phyloP scores from a whole-genome alignment of 23 tunicate species.

The Trididemnum miniatum region DNA sequence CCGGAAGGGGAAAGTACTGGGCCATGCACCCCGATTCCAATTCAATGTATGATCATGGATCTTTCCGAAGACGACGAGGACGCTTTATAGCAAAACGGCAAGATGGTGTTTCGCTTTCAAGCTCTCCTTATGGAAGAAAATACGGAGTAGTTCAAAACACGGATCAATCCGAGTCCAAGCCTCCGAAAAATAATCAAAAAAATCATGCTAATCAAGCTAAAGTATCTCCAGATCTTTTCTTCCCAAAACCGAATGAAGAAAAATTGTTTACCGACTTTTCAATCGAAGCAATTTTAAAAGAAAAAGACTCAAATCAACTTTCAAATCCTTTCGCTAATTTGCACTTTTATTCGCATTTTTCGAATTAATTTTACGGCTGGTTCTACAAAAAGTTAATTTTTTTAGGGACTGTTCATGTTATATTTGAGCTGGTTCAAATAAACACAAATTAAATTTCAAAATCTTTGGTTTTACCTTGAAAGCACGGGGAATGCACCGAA shows the following conservation, averaged over 20 bases:
- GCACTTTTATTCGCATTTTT: too few species aligned
- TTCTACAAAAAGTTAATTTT: too few species aligned
- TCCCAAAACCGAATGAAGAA: too few species aligned
- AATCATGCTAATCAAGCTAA: neutral
- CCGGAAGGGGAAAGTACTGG: neutral
- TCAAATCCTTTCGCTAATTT: too few species aligned
- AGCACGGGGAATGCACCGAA: too few species aligned
- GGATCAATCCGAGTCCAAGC: neutral
- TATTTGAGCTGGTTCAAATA: too few species aligned
- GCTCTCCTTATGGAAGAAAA: neutral
- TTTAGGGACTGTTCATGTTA: too few species aligned
- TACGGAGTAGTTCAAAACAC: neutral
- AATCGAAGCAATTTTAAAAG: neutral
- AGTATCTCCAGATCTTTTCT: too few species aligned
- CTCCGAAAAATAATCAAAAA: neutral
- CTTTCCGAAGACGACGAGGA: conserved; percentile 3
- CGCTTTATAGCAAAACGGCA: neutral
- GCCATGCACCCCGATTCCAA: conserved; percentile 2
- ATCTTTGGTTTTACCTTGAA: too few species aligned
- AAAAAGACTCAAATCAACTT: too few species aligned
- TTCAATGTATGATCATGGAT: neutral
- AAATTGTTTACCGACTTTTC: neutral
- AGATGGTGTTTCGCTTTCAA: neutral
- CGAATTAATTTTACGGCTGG: too few species aligned
- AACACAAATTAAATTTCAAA: too few species aligned